phyloP scores from a whole-genome alignment of 2,113 vertebrate genomes.

The Dasyornis broadbenti region DNA sequence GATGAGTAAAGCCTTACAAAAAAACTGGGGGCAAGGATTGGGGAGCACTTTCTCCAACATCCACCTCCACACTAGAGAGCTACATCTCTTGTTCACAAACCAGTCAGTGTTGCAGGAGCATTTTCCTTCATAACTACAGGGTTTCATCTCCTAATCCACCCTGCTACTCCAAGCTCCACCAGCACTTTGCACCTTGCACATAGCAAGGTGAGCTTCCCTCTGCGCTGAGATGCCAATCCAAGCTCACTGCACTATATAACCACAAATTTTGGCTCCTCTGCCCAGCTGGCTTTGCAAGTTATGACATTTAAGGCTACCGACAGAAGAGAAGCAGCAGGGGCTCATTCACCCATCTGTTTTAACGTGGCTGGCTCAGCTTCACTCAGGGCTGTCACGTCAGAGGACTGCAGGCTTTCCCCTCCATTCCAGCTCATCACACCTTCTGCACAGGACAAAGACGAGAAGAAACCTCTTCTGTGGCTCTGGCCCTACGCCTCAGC shows the following conservation, averaged over 20 bases:
- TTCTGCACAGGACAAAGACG: not conserved
- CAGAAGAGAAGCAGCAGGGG: not conserved
- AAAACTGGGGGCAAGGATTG: rapidly evolving
- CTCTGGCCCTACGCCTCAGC: not conserved
- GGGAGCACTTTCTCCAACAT: not conserved
- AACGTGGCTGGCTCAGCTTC: not conserved
- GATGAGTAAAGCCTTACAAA: not conserved
- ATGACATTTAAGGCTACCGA: rapidly evolving
- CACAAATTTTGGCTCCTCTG: not conserved
- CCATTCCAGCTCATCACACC: not conserved
- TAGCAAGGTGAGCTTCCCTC: not conserved
- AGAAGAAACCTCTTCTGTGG: not conserved
- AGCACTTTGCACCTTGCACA: not conserved
- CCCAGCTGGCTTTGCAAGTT: not conserved
- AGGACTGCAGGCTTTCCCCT: rapidly evolving
- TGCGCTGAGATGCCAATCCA: not conserved
- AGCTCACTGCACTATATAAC: not conserved
- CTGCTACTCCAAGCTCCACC: not conserved
- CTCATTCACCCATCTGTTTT: not conserved
- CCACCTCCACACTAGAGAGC: not conserved
- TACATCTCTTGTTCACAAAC: not conserved
- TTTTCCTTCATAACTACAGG: not conserved
- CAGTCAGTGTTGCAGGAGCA: rapidly evolving
- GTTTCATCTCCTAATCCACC: not conserved
- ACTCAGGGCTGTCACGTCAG: not conserved